Evolutionary conservation across 1,140 invertebrate genomes (phyloP), one percentile per base, ranked within the genome.

Genomic region (Drosophila sp.): DNA sequence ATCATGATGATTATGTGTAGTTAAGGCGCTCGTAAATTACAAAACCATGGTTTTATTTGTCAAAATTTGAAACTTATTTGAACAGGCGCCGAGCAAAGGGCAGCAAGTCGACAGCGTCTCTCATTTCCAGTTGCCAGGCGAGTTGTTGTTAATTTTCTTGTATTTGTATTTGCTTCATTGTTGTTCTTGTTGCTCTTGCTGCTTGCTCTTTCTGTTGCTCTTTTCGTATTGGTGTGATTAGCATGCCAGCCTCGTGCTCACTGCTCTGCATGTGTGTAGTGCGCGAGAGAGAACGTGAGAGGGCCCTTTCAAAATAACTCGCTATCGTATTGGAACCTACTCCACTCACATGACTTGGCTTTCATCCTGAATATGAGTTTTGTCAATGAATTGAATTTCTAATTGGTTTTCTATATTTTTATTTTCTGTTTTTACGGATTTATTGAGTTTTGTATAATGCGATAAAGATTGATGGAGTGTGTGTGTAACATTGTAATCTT

Each of bases 51-150:
- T 91, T 91, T 91, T 91, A 76, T 91, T 91, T 91, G 90, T 91
- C 90, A 91, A 91, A 91, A 91, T 91, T 90, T 91, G 90, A 91
- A 91, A 91, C 90, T 90, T 91, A 91, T 91, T 91, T 91, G 78
- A 91, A 80, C 90, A 89, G 90, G 90, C 90, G 90, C 76, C 64
- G 46, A 91, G 78, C 57, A 73, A 84, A 67, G 56, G 45, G 58
- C 62, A 86, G 66, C 59, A 66, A 76, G 65, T 41, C 29, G 64
- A 57, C 67, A 34, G 27, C 63, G 54, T n/a, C 32, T 29, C 27
- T 29, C 67, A 59, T 45, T 57, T 59, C 48, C 59, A 41, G 72
- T 78, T 71, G 72, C 61, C 69, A 72, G 53, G 51, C 76, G 45
- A 71, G 70, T 69, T 73, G 58, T 59, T 69, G 40, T 73, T 65